These are phyloP conservation scores for Pemphigus obesinymphae DNA, from an alignment of 1,140 invertebrate genomes.

Conservation along the genomic window DNA sequence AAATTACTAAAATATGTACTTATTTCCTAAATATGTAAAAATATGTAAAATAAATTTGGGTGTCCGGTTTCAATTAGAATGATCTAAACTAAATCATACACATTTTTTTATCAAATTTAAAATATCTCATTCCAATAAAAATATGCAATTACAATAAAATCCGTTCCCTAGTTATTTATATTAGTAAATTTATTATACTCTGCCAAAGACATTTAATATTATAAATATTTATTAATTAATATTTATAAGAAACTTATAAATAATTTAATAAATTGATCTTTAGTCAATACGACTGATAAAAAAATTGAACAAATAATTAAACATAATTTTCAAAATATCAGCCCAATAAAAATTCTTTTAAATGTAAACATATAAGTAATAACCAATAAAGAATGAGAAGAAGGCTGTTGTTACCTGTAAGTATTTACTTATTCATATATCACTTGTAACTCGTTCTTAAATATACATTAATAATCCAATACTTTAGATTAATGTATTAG, in stretches of 20 bases:
- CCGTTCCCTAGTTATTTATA: too few relatives aligned
- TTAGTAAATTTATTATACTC: neutral
- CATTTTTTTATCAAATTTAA: too few relatives aligned
- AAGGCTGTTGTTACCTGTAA: conserved; percentile 27
- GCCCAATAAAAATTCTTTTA: neutral
- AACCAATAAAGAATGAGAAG: conserved; percentile 22
- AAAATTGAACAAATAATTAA: neutral
- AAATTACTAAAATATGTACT: too few relatives aligned
- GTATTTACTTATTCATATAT: conserved; percentile 28
- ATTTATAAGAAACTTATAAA: neutral
- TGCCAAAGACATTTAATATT: neutral
- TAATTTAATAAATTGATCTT: conserved; percentile 10
- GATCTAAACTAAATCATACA: too few relatives aligned
- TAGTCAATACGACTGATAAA: neutral
- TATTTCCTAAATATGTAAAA: too few relatives aligned
- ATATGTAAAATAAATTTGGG: too few relatives aligned
- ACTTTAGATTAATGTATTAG: conserved; percentile 29
- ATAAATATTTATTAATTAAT: neutral
- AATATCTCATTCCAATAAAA: too few relatives aligned
- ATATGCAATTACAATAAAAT: too few relatives aligned
- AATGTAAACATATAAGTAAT: conserved; percentile 22
- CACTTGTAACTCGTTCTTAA: conserved; percentile 38
- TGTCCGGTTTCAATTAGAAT: too few relatives aligned
- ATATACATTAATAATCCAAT: conserved; percentile 21
- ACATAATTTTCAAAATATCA: neutral